Conservation (phyloP, 2,113 vertebrate species). For the Patagioenas fasciata region DNA sequence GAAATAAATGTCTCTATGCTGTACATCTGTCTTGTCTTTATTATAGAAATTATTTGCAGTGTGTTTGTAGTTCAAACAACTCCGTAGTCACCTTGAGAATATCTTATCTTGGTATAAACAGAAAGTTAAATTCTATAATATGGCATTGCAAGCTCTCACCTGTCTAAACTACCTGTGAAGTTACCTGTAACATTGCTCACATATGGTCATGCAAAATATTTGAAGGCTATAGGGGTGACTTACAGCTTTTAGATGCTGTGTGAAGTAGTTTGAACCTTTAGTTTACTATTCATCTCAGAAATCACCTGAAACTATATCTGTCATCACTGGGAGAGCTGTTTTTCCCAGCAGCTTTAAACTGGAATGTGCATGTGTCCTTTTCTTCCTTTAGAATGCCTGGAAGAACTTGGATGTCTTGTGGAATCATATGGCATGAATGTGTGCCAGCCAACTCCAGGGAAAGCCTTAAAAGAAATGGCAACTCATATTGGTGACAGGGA, state of each 20-base stretch:
- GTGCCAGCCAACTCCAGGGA: slow-evolving; percentile 93
- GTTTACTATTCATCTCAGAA: background rate
- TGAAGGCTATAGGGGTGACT: background rate
- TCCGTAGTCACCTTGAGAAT: background rate
- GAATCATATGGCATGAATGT: slow-evolving; percentile 96
- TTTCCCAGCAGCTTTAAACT: background rate
- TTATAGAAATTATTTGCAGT: background rate
- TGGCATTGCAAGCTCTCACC: background rate
- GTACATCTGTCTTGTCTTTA: background rate
- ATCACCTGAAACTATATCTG: background rate
- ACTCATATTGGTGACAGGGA: slow-evolving; percentile 94
- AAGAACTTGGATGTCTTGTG: slow-evolving; percentile 94
- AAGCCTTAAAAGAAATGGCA: slow-evolving; percentile 95
- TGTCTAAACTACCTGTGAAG: background rate
- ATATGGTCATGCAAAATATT: background rate
- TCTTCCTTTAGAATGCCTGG: slow-evolving; percentile 88
- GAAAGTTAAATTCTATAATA: background rate
- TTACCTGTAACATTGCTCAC: background rate
- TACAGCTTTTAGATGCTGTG: background rate
- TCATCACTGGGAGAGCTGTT: background rate
- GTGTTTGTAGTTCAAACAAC: background rate
- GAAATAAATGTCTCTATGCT: background rate
- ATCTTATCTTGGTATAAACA: background rate
- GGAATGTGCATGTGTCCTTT: background rate
- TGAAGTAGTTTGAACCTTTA: background rate